Evolutionary conservation across 2,113 vertebrate genomes (phyloP).

Genomic region (Cephalopterus ornatus): DNA sequence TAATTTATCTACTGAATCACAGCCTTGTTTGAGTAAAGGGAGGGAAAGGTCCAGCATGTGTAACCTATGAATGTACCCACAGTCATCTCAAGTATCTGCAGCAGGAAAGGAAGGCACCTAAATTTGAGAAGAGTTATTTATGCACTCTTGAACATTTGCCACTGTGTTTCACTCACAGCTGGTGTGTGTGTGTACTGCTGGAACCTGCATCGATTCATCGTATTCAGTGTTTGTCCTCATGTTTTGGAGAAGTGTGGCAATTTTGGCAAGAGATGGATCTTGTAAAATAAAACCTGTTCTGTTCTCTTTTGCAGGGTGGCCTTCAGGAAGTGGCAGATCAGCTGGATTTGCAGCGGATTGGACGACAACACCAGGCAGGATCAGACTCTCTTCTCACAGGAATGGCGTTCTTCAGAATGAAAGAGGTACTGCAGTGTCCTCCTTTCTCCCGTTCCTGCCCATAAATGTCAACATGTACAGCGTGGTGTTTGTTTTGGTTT

Average conservation of each 20-base stretch:
- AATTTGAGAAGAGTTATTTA: neutral
- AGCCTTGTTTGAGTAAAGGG: neutral
- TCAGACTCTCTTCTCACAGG: slow-evolving; percentile 95
- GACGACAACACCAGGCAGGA: slow-evolving; percentile 95
- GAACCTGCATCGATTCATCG: neutral
- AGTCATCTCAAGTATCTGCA: neutral
- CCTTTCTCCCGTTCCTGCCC: neutral
- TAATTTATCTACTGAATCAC: slow-evolving; percentile 4
- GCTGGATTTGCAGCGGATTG: slow-evolving; percentile 94
- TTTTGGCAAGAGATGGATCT: neutral
- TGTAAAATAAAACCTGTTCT: neutral
- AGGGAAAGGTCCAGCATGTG: neutral
- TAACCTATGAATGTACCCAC: neutral
- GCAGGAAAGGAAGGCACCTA: neutral
- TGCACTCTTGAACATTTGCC: neutral
- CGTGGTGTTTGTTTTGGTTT: neutral
- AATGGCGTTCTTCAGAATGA: slow-evolving; percentile 99
- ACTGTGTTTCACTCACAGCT: neutral
- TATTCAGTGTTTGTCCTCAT: neutral
- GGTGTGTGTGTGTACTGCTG: neutral
- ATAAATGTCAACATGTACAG: neutral
- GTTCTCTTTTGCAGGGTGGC: slow-evolving; percentile 80
- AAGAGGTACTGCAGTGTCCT: slow-evolving; percentile 80
- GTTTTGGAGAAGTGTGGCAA: neutral
- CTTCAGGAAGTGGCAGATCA: slow-evolving; percentile 98